A percentile compares a stretch with the other conserved stretches of the same genome.
These are phyloP conservation scores for Lasius platythorax DNA, from an alignment of 2,888 invertebrate species.

Conservation along the genomic window DNA sequence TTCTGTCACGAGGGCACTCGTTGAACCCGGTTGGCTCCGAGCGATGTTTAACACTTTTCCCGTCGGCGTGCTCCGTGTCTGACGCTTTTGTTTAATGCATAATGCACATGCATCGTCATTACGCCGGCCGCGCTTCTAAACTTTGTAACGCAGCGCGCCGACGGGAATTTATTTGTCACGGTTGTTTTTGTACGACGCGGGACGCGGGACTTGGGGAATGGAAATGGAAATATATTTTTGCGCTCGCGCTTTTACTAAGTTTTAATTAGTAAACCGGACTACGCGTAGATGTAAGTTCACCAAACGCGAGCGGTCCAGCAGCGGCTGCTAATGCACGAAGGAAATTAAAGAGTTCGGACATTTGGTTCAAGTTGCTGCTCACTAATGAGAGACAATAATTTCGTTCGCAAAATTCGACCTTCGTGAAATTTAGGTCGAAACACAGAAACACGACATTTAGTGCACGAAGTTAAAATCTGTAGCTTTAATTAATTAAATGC, in stretches of 20 bases:
- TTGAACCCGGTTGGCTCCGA: constrained; percentile 45
- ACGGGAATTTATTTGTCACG: constrained; percentile 54
- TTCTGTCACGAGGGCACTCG: constrained; percentile 56
- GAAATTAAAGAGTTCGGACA: constrained; percentile 22
- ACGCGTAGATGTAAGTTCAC: constrained; percentile 32
- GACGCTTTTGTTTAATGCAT: constrained; percentile 58
- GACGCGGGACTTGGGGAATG: constrained; percentile 29
- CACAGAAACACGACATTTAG: constrained; percentile 7
- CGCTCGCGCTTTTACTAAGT: constrained; percentile 45
- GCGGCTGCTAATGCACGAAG: constrained; percentile 23
- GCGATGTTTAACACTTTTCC: constrained; percentile 54
- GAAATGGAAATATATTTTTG: constrained; percentile 53
- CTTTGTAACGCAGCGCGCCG: constrained; percentile 48
- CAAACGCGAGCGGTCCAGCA: not conserved
- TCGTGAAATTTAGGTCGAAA: constrained; percentile 31
- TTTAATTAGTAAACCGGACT: constrained; percentile 46
- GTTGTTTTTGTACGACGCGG: constrained; percentile 42
- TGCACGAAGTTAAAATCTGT: constrained; percentile 25
- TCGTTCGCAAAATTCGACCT: not conserved
- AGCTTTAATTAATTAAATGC: constrained; percentile 46
- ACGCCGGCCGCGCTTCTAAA: constrained; percentile 50
- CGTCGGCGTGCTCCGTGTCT: constrained; percentile 48
- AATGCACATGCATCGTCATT: constrained; percentile 58
- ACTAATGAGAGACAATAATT: constrained; percentile 12
- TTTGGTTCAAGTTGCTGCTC: not conserved